phyloP scores from a whole-genome alignment of 2,888 invertebrate genomes.

The Himalopsyche tibetana region DNA sequence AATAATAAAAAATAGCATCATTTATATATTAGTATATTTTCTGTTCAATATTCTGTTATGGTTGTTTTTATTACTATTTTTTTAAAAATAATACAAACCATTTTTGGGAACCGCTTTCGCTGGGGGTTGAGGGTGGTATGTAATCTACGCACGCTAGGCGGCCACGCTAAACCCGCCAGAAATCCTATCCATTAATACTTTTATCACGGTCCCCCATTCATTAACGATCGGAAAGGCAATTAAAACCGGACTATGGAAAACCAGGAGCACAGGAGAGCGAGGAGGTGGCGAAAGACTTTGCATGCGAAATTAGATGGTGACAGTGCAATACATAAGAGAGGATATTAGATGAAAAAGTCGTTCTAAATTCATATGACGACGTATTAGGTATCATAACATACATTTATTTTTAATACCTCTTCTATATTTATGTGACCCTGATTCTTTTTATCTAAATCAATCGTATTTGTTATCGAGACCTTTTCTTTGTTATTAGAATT shows the following conservation, averaged over 20 bases:
- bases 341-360: neutral
- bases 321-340: neutral
- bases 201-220: constrained; percentile 64
- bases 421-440: neutral
- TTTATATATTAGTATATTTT: too few relatives aligned
- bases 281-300: constrained; percentile 62
- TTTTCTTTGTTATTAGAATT: too few relatives aligned
- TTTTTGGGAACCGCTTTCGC: constrained; percentile 14
- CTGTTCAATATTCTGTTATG: too few relatives aligned
- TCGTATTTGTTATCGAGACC: too few relatives aligned
- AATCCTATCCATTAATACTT: constrained; percentile 65
- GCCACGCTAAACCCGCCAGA: constrained; percentile 50
- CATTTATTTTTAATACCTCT: neutral
- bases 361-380: neutral
- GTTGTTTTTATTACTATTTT: too few relatives aligned
- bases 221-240: constrained; percentile 66
- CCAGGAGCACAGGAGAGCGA: constrained; percentile 43
- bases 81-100: too few relatives aligned
- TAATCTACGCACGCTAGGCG: constrained; percentile 42
- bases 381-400: neutral
- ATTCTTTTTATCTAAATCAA: neutral
- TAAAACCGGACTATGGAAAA: constrained; percentile 59
- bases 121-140: constrained; percentile 14
- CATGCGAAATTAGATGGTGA: constrained; percentile 63
- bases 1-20: too few relatives aligned